These are phyloP conservation scores for Lasioglossum baleicum DNA, from an alignment of 1,140 invertebrate species.

Conservation along the genomic window DNA sequence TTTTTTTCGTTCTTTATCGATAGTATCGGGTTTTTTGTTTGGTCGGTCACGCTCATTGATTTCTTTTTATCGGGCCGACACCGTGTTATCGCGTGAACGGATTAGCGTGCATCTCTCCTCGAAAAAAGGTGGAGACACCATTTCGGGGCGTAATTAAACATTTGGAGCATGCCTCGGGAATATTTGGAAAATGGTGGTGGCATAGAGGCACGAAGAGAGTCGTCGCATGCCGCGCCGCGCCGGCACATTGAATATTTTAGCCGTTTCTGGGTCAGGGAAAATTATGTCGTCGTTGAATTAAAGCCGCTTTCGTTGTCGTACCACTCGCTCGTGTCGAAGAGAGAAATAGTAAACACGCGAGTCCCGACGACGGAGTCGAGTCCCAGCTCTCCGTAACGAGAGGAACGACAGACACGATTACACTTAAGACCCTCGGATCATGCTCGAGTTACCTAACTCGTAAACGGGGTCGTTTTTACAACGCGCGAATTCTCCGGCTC, in stretches of 20 bases:
- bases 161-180: slow-evolving; percentile 39
- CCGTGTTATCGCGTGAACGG: neutral
- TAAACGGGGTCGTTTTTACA: too few relatives aligned
- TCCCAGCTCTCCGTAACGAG: neutral
- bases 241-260: slow-evolving; percentile 62
- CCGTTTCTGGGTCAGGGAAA: slow-evolving; percentile 68
- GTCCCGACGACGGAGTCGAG: neutral
- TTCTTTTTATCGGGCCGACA: neutral
- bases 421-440: neutral
- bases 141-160: slow-evolving; percentile 23
- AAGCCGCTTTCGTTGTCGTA: slow-evolving; percentile 61
- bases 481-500: too few relatives aligned
- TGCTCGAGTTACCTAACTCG: too few relatives aligned
- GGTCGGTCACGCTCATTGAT: neutral
- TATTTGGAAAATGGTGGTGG: slow-evolving; percentile 47
- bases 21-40: neutral
- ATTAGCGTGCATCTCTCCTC: neutral
- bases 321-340: slow-evolving; percentile 23
- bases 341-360: slow-evolving; percentile 46
- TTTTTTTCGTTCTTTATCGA: neutral
- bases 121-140: too few relatives aligned
- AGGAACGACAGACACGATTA: neutral
- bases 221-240: neutral
- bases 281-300: slow-evolving; percentile 70
- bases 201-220: slow-evolving; percentile 41